Base-by-base conservation (phyloP, 2,113 vertebrate species). In the Neotoma lepida region DNA sequence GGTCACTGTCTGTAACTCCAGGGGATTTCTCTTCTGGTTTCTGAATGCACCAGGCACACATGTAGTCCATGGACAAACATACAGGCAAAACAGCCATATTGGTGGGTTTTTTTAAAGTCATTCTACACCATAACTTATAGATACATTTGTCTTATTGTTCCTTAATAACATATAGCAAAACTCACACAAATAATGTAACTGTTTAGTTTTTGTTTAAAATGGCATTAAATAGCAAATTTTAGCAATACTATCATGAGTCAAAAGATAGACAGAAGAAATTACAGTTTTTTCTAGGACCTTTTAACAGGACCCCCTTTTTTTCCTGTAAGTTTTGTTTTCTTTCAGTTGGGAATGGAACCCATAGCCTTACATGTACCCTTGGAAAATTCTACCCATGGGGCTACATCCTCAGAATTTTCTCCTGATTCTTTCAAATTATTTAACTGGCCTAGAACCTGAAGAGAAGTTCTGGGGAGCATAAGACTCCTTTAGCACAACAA, bases 221-320 rank as follows among this genome's bases (percentile, higher is more conserved):
- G n/a, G 66, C 20, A 82, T 85, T 94, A 74, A 90, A n/a, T n/a
- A 81, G 9, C 18, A 96, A 95, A 88, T 58, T 87, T 44, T 73
- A 66, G 88, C 88, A 92, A 64, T 14, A 78, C 22, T 63, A 74
- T 61, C 26, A 78, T 2, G 90, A 63, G 4, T 70, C 49, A 44
- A 93, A 18, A 73, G 5, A 73, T 17, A 93, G 28, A 94, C 28
- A 44, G 24, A 89, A 89, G 18, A 87, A 93, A 61, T 85, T 35
- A 9, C 41, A 58, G 13, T 44, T 85, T 86, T 33, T 80, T 91
- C 51, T 74, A 82, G 17, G 22, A 68, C 9, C 12, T 95, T 74
- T 81, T 46, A 86, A 54, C 46, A 73, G 61, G 1, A 94, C 28
- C n/a, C 33, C 78, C 20, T 3, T 46, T 46, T 46, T 86, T 44